Conservation (phyloP, 2,797 vertebrate species). For the Sebastes trivittatus region DNA sequence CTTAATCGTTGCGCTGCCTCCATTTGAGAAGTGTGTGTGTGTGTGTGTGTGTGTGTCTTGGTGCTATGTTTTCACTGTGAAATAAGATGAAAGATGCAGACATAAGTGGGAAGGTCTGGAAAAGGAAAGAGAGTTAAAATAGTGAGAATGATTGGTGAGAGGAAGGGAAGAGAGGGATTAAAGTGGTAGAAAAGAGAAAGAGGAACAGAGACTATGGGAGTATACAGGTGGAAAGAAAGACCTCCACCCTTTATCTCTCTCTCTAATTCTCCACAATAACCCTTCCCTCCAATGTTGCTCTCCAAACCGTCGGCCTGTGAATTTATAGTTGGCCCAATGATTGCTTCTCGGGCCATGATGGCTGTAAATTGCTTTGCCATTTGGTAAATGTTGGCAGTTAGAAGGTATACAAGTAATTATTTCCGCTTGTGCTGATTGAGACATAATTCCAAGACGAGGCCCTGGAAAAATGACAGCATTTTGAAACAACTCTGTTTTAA, state of each 20-base stretch:
- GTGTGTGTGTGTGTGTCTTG: slow-evolving; percentile 20
- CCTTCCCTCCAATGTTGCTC: slow-evolving; percentile 76
- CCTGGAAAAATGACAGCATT: slow-evolving; percentile 84
- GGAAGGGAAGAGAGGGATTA: slow-evolving; percentile 15
- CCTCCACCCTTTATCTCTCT: slow-evolving; percentile 52
- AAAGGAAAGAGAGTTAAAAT: slow-evolving; percentile 33
- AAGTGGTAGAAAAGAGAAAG: slow-evolving; percentile 14
- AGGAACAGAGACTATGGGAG: slow-evolving; percentile 21
- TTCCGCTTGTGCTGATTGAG: slow-evolving; percentile 86
- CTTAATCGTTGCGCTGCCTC: slow-evolving; percentile 72
- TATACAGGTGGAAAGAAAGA: slow-evolving; percentile 41
- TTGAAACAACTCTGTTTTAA: slow-evolving; percentile 85
- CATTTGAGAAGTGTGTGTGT: slow-evolving; percentile 58
- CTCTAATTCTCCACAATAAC: slow-evolving; percentile 81
- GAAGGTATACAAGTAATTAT: slow-evolving; percentile 87
- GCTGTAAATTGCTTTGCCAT: slow-evolving; percentile 87
- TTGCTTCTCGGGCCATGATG: slow-evolving; percentile 84
- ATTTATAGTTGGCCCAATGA: slow-evolving; percentile 87
- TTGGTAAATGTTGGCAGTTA: slow-evolving; percentile 87
- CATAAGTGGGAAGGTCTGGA: slow-evolving; percentile 21
- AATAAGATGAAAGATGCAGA: slow-evolving; percentile 43
- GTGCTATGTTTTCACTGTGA: slow-evolving; percentile 48
- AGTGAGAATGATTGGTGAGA: slow-evolving; percentile 42
- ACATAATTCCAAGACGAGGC: slow-evolving; percentile 83
- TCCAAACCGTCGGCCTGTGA: slow-evolving; percentile 80